Conservation (phyloP, 2,113 vertebrate species). For the Syngnathus floridae region DNA sequence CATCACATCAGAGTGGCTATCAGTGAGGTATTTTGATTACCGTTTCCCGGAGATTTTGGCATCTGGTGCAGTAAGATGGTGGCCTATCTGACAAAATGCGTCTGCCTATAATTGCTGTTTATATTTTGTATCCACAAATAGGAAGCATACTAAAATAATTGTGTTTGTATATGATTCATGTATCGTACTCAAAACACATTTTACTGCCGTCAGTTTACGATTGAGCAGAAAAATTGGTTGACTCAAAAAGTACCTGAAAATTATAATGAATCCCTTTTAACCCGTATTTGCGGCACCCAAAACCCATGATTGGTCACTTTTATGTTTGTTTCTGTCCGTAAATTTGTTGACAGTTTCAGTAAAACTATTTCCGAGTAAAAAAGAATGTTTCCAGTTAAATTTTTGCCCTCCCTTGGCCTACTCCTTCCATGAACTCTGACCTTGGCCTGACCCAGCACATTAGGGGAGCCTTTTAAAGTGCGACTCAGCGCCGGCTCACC, state of each 20-base stretch:
- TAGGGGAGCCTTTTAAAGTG: neutral
- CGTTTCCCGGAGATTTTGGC: slow-evolving; percentile 9
- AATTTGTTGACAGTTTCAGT: neutral
- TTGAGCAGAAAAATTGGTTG: no score
- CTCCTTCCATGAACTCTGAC: neutral
- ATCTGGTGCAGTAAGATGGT: no score
- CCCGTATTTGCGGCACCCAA: no score
- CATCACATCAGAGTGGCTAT: slow-evolving; percentile 39
- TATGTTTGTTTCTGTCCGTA: neutral
- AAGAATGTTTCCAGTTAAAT: neutral
- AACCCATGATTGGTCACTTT: neutral
- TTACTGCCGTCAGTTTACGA: no score
- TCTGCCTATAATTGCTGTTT: no score
- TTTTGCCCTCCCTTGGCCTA: neutral
- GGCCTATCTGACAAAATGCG: neutral
- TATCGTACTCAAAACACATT: neutral
- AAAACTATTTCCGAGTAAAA: neutral
- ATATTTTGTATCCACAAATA: no score
- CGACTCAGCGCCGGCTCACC: slow-evolving; percentile 4
- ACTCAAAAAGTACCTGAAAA: no score
- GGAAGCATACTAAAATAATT: no score
- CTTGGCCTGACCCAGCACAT: slow-evolving; percentile 2
- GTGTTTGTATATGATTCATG: no score
- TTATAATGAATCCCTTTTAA: no score
- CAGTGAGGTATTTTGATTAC: slow-evolving; percentile 38